Evolutionary conservation across 2,888 invertebrate species (phyloP).

Genomic region (Eupithecia pulchellata): DNA sequence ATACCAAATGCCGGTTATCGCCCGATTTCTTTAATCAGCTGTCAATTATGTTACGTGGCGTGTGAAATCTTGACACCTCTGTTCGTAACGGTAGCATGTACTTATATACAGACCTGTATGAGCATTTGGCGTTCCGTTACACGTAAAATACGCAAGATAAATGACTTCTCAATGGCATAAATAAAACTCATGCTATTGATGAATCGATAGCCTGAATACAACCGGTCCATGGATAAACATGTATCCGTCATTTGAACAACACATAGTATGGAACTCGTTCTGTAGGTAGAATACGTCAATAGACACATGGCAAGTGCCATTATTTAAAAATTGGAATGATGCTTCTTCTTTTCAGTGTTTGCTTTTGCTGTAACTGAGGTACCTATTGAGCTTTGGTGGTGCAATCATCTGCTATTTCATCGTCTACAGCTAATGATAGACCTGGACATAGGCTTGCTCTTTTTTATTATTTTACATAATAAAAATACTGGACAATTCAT

Average conservation of each 20-base stretch:
- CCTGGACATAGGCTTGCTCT: too few relatives aligned
- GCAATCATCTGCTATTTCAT: background rate
- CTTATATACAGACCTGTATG: background rate
- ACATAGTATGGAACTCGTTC: constrained; percentile 8
- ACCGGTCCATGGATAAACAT: constrained; percentile 33
- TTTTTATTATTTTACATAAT: too few relatives aligned
- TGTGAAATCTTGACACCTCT: background rate
- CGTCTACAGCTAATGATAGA: background rate
- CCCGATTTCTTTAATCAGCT: background rate
- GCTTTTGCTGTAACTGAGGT: background rate
- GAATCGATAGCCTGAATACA: constrained; percentile 35
- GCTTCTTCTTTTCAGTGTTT: background rate
- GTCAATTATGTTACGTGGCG: constrained; percentile 4
- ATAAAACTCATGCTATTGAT: constrained; percentile 32
- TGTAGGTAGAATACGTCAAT: background rate
- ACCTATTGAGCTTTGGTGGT: background rate
- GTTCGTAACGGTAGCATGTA: constrained; percentile 7
- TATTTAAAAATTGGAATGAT: background rate
- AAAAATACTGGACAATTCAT: too few relatives aligned
- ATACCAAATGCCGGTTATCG: background rate
- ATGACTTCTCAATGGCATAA: constrained; percentile 14
- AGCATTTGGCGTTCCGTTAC: constrained; percentile 7
- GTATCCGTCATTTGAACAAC: constrained; percentile 13
- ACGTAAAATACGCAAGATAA: constrained; percentile 13
- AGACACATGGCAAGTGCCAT: background rate